Evolutionary conservation across 2,113 vertebrate species (phyloP), one percentile per base, ranked within the genome.

Genomic region (Alces alces): DNA sequence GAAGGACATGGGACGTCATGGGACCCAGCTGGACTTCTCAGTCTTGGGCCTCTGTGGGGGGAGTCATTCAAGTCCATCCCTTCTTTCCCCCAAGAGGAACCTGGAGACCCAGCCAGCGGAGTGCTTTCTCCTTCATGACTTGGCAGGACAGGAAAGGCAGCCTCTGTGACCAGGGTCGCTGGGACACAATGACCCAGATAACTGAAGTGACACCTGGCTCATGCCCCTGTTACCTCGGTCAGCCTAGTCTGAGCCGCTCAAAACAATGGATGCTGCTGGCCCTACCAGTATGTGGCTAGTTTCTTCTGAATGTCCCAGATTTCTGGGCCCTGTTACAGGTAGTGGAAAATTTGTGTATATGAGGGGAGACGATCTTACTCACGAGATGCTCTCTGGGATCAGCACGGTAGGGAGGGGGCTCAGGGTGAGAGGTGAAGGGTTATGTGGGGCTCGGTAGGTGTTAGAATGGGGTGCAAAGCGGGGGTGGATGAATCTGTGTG

Each of bases 111-210:
- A 50, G 89, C 64, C 80, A 50, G 28, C 1, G 0, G n/a, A 73
- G 10, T 45, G 25, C 52, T 73, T 89, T 70, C n/a, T 57, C 64
- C 82, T 64, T 86, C 43, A 3, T 17, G 57, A 54, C 57, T 76
- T 96, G 93, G 97, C 97, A 91, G 30, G 85, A 39, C 50, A 78
- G 70, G 66, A 78, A 64, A 95, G 87, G 70, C 82, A 30, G 79
- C 55, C 83, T 64, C 82, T 43, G 36, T 50, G 78, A 21, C 36
- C 88, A 28, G 36, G 27, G 43, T 88, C 3, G 2, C 28, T 13
- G 17, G n/a, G 85, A 95, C 96, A 90, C 11, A 47, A 33, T 76
- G 96, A 93, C 96, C 97, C n/a, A 93, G 93, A 93, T 91, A 96
- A 90, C 79, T 6, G n/a, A 95, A 80, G 66, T 82, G 91, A 89